These are phyloP conservation scores for Tympanoctomys barrerae DNA, from an alignment of 2,797 vertebrate genomes.

Conservation along the genomic window DNA sequence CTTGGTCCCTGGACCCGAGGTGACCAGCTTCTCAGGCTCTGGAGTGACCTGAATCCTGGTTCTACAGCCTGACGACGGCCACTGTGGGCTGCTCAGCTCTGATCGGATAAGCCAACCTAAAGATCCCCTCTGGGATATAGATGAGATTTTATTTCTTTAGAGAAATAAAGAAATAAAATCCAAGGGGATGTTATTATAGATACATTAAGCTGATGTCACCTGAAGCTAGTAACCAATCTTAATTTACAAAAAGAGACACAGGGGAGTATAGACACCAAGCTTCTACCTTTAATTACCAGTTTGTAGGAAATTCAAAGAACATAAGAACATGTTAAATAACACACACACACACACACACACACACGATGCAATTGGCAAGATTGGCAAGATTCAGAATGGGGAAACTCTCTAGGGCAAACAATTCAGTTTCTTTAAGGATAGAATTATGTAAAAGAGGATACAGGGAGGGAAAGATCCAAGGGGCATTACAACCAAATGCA, in stretches of 20 bases:
- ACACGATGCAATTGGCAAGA: background rate
- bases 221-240: background rate
- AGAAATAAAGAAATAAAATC: background rate
- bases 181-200: background rate
- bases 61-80: background rate
- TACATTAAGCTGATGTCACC: background rate
- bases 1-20: background rate
- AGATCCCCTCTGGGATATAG: background rate
- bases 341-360: background rate
- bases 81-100: background rate
- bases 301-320: background rate
- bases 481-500: background rate
- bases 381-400: background rate
- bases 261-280: background rate
- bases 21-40: background rate
- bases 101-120: background rate
- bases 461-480: background rate
- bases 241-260: background rate
- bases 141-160: background rate
- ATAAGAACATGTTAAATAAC: background rate
- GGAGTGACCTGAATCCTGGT: background rate
- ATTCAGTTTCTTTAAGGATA: background rate
- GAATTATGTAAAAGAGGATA: background rate
- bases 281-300: background rate
- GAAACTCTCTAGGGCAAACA: background rate